Percentiles rank a stretch among this genome's conserved stretches.
These are phyloP conservation scores for Cephus sareptanus DNA, from an alignment of 2,888 invertebrate species.

Conservation along the genomic window DNA sequence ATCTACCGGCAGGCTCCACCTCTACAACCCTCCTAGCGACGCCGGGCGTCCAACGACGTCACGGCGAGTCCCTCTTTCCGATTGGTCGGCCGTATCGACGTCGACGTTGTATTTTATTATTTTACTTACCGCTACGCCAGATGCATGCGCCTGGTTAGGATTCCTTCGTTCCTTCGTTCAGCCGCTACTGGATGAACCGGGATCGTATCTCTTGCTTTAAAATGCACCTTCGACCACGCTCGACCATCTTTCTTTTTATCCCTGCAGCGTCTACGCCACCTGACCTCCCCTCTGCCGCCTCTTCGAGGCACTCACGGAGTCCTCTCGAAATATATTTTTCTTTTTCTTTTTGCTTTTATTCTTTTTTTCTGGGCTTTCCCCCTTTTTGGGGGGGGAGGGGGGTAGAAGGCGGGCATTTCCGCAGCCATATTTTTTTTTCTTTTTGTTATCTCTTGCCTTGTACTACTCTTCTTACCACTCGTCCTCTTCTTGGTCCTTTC, in stretches of 20 bases:
- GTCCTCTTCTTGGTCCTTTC: background rate
- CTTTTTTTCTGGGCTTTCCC: background rate
- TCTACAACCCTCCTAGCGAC: constrained; percentile 60
- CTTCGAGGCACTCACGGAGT: background rate
- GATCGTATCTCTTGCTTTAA: constrained; percentile 14
- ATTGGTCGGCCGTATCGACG: constrained; percentile 59
- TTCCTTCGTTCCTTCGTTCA: constrained; percentile 2
- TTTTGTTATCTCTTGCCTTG: background rate
- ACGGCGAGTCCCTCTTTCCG: constrained; percentile 50
- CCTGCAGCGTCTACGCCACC: background rate
- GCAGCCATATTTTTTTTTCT: background rate
- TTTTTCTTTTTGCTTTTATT: background rate
- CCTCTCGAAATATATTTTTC: background rate
- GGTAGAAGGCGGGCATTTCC: background rate
- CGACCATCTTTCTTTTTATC: constrained; percentile 26
- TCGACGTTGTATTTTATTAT: constrained; percentile 60
- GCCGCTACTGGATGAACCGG: background rate
- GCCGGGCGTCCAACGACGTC: constrained; percentile 58
- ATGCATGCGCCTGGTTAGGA: constrained; percentile 30
- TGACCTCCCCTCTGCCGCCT: background rate
- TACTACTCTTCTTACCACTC: background rate
- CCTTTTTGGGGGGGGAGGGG: background rate
- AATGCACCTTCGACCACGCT: constrained; percentile 32
- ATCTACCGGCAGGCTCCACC: constrained; percentile 56
- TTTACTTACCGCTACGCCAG: constrained; percentile 46